Evolutionary conservation across 2,888 invertebrate genomes (phyloP), one percentile per base, ranked within the genome.

Genomic region (Aporophyla nigra): DNA sequence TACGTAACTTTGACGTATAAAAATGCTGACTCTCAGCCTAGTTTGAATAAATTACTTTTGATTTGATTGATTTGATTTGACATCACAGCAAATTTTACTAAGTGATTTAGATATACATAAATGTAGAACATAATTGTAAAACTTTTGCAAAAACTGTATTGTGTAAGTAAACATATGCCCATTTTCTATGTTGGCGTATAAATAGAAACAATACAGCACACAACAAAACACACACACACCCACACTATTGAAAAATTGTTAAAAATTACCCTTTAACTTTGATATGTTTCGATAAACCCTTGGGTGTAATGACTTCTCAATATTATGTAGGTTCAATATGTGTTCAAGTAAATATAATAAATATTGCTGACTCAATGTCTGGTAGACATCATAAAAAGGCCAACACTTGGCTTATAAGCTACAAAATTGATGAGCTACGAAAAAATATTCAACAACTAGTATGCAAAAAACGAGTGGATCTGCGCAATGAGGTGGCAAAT

Each of bases 401-500:
- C n/a, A 72, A 76, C 62, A 66, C 76, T 81, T 71, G 73, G 68
- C 49, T 58, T 84, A 56, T 58, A 63, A 49, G 27, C 27, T 46
- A 59, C 46, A 65, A 82, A 54, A 59, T 33, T 71, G 74, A 78
- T 70, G 82, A 76, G 40, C 19, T 71, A 40, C n/a, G 53, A 58
- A 24, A 62, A 67, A 65, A 71, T 72, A 72, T 66, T 77, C 69
- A 61, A 66, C 40, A 71, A 43, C 65, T 71, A 71, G 56, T 66
- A 79, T 82, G 83, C 79, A 79, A 74, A 78, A 84, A 73, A 65
- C 58, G 51, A 77, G 59, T 43, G 56, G 63, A 71, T 63, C 27
- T 58, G 63, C 33, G 66, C 83, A 71, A 71, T 71, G 82, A 59
- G 40, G 78, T 74, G 74, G 63, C 19, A 85, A 85, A 85, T 78